phyloP scores from a whole-genome alignment of 2,113 vertebrate genomes.

The Saimiri boliviensis region DNA sequence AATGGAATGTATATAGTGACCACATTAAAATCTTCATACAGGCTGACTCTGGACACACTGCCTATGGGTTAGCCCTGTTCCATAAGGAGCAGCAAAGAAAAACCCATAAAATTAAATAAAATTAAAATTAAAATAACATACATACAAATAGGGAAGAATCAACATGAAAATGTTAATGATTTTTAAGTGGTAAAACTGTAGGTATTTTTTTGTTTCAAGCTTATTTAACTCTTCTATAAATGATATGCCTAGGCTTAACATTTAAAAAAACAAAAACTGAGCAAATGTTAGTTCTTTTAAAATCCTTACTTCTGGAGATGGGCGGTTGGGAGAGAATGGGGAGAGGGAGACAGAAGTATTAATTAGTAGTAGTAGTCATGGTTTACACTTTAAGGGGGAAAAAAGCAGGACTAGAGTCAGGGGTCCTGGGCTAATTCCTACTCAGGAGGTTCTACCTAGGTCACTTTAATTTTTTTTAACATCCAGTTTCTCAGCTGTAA shows the following conservation, averaged over 20 bases:
- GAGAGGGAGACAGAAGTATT: neutral
- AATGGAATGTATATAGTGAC: neutral
- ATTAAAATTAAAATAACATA: neutral
- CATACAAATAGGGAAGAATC: neutral
- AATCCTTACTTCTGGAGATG: neutral
- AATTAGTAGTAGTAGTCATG: neutral
- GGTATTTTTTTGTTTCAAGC: neutral
- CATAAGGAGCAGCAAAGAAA: no score
- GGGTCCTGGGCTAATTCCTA: neutral
- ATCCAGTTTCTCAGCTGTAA: constrained; percentile 20
- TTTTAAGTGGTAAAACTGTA: neutral
- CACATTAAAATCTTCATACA: neutral
- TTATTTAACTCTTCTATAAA: neutral
- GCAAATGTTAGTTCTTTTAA: neutral
- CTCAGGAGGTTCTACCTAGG: neutral
- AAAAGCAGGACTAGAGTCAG: neutral
- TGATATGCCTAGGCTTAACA: neutral
- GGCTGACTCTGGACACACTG: no score
- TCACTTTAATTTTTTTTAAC: neutral
- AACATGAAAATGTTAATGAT: neutral
- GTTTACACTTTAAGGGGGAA: neutral
- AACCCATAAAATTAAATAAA: neutral
- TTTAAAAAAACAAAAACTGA: neutral
- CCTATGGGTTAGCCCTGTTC: no score
- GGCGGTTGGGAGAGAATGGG: neutral